These are phyloP conservation scores for Tridacna crocea DNA, from an alignment of 2,888 invertebrate genomes.

Conservation along the genomic window DNA sequence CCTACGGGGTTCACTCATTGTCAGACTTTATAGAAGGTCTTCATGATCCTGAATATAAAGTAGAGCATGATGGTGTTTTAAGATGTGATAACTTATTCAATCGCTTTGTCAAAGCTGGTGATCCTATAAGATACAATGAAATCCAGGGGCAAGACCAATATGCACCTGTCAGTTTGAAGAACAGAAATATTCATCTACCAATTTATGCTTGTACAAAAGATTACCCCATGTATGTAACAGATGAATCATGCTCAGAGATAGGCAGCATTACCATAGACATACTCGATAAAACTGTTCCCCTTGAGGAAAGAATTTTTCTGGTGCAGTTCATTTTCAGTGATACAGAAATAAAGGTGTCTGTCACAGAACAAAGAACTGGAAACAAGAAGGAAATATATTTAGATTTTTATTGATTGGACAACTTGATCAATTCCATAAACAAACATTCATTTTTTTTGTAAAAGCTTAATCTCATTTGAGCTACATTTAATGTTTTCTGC, in stretches of 20 bases:
- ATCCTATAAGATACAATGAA: not conserved
- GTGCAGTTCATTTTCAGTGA: not conserved
- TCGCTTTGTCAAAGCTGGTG: not conserved
- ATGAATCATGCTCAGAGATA: not conserved
- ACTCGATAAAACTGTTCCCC: not conserved
- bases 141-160: not conserved
- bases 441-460: no score
- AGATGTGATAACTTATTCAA: not conserved
- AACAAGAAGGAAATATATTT: not conserved
- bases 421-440: no score
- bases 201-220: not conserved
- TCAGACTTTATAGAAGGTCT: not conserved
- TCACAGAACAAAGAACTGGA: not conserved
- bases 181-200: not conserved
- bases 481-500: no score
- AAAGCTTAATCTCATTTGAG: no score
- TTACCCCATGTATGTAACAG: not conserved
- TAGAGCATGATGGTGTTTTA: not conserved
- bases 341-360: conserved; percentile 3
- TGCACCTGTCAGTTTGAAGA: not conserved
- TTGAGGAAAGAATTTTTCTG: not conserved
- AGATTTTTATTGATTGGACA: not conserved
- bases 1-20: not conserved
- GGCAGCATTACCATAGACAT: not conserved
- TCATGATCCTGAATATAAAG: not conserved